A percentile compares a stretch with the other conserved stretches of the same genome.
Conservation (phyloP, 2,888 invertebrate species). For the Ichneumoninae sp. region DNA sequence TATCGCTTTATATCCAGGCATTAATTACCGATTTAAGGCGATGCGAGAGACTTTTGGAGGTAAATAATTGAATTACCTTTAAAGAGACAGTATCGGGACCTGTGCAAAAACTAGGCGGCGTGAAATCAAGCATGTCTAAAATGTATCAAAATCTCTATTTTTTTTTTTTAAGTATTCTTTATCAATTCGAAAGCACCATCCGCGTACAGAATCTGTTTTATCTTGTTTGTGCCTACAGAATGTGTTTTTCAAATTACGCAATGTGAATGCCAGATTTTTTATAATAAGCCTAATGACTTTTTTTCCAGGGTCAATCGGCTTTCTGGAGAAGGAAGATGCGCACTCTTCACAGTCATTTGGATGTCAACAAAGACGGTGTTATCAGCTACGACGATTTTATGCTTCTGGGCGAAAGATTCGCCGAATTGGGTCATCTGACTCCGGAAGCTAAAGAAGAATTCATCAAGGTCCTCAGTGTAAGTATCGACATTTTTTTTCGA, state of each 20-base stretch:
- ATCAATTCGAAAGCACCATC: not conserved
- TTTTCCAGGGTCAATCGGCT: constrained; percentile 85
- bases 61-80: not conserved
- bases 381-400: constrained; percentile 93
- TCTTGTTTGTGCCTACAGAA: not conserved
- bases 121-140: not conserved
- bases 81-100: not conserved
- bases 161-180: not conserved
- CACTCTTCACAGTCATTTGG: constrained; percentile 92
- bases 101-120: not conserved
- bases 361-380: constrained; percentile 94
- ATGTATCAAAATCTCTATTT: not conserved
- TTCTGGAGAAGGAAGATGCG: constrained; percentile 95
- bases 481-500: constrained; percentile 55
- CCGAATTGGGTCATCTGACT: constrained; percentile 90
- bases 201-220: not conserved
- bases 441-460: constrained; percentile 89
- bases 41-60: not conserved
- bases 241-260: not conserved
- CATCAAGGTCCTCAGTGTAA: constrained; percentile 89
- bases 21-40: constrained; percentile 13
- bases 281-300: not conserved
- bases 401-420: constrained; percentile 90
- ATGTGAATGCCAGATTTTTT: not conserved
- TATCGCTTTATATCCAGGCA: not conserved